Evolutionary conservation across 2,888 invertebrate genomes (phyloP), one percentile per base, ranked within the genome.

Genomic region (Chesias legatella): DNA sequence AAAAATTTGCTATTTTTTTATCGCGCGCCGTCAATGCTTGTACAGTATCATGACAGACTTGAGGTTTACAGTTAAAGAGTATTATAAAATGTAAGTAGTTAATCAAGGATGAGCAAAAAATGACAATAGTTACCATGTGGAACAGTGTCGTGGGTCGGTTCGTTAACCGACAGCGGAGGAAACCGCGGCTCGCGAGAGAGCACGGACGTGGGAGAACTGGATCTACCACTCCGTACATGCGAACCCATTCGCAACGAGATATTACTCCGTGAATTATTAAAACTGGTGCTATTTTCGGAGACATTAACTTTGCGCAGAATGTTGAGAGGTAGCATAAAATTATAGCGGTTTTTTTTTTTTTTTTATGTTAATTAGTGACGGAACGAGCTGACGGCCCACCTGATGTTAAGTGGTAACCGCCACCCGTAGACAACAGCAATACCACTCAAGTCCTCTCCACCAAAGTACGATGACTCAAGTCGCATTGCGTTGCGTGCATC

Each of bases 171-270:
- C 55, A 60, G 60, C 51, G 60, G 69, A 55, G 57, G 57, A 56
- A 62, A 60, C 63, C 51, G 53, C 51, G 57, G 53, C 53, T 53
- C 56, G 60, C 52, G 60, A 68, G 65, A 65, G 62, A 40, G 58
- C 50, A 65, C 64, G 67, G 69, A 76, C 79, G 84, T 84, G 82
- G 82, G 84, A 75, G 84, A 80, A 84, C 85, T 74, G 76, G 85
- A 73, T 69, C 60, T 63, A 33, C 75, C 70, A 69, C 64, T 66
- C 53, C 57, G 62, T 43, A 41, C 35, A 36, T 48, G 48, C 51
- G 45, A 62, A 58, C 51, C 49, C 48, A 61, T 58, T 58, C 51
- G 55, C 43, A 50, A 58, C 62, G 56, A 63, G 69, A 66, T 72
- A 76, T 74, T 68, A 74, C 67, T 62, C 65, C 48, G 67, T 58